A percentile compares a stretch with the other conserved stretches of the same genome.
Evolutionary conservation across 2,888 invertebrate genomes (phyloP).

Genomic region (Galeruca laticollis): DNA sequence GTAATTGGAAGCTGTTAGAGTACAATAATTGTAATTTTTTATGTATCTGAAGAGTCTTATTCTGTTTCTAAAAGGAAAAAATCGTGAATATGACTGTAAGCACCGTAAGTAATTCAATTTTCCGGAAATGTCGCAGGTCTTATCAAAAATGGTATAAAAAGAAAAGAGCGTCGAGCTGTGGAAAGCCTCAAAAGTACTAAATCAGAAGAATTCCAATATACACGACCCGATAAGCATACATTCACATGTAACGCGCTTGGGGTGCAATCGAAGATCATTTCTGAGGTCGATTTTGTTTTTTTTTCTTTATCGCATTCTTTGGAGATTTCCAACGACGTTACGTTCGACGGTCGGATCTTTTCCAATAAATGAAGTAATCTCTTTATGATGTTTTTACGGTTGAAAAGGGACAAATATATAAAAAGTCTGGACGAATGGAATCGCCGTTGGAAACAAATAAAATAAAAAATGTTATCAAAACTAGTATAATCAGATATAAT

Average conservation of each 20-base stretch:
- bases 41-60: background rate
- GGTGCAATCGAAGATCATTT: conserved; percentile 20
- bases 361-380: conserved; percentile 8
- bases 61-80: background rate
- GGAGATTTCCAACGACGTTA: conserved; percentile 6
- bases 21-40: background rate
- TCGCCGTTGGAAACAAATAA: background rate
- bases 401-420: background rate
- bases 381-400: conserved; percentile 13
- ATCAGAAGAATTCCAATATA: conserved; percentile 34
- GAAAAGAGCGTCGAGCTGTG: background rate
- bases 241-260: conserved; percentile 29
- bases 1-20: background rate
- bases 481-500: background rate
- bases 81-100: conserved; percentile 6
- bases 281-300: conserved; percentile 19
- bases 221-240: conserved; percentile 34
- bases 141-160: conserved; percentile 16
- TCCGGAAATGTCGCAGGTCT: conserved; percentile 14
- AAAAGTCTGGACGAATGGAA: background rate
- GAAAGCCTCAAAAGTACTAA: conserved; percentile 26
- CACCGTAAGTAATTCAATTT: conserved; percentile 22
- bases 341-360: conserved; percentile 3
- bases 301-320: conserved; percentile 28
- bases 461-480: background rate